Conservation (phyloP, 2,113 vertebrate genomes). For the Danio rerio region GRCz12tu NC_133192.1:9311001-9311500, state of each 20-base stretch:
- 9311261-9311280: constrained; percentile 26
- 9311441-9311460: background rate
- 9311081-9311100: background rate
- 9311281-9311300: background rate
- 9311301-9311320: constrained; percentile 40
- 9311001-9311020: background rate
- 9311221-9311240: background rate
- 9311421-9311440: constrained; percentile 18
- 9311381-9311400: constrained; percentile 44
- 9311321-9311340: constrained; percentile 17
- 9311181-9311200: background rate
- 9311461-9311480: constrained; percentile 8
- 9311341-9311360: constrained; percentile 21
- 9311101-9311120: background rate
- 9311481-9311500: background rate
- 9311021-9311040: background rate
- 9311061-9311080: constrained; percentile 2
- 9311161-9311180: background rate
- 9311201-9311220: background rate
- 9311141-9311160: constrained; percentile 16
- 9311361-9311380: constrained; percentile 48
- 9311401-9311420: background rate
- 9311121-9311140: background rate
- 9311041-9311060: constrained; percentile 12
- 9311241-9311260: background rate